Conservation (phyloP, 2,113 vertebrate genomes). For the Salvelinus fontinalis region DNA sequence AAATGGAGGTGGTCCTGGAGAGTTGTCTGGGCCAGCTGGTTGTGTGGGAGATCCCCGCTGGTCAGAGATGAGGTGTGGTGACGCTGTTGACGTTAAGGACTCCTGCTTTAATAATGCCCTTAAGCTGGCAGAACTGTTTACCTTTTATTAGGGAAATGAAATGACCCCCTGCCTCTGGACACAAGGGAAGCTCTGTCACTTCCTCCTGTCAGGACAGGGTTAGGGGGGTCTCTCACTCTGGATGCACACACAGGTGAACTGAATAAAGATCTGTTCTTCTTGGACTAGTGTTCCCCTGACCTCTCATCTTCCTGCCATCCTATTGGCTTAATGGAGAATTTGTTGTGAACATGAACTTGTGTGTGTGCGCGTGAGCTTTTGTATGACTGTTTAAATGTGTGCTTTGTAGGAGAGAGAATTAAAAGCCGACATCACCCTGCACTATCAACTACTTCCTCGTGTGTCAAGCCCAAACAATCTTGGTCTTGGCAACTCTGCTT, state of each 20-base stretch:
- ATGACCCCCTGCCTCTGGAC: conserved; percentile 13
- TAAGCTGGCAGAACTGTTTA: not conserved
- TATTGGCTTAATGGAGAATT: too few relatives aligned
- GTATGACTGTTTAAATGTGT: too few relatives aligned
- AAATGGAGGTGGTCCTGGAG: not conserved
- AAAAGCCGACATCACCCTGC: not conserved
- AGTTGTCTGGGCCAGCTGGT: not conserved
- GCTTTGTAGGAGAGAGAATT: too few relatives aligned
- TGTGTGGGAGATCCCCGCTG: conserved; percentile 20
- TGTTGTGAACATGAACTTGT: too few relatives aligned
- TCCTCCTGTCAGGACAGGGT: conserved; percentile 10
- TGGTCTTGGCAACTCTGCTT: not conserved
- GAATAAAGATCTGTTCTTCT: not conserved
- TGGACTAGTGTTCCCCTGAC: too few relatives aligned
- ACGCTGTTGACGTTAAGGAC: conserved; percentile 19
- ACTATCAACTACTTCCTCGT: not conserved
- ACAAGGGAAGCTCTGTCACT: conserved; percentile 30
- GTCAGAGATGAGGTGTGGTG: conserved; percentile 9
- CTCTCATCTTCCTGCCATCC: too few relatives aligned
- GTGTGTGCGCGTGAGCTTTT: too few relatives aligned
- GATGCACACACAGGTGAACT: not conserved
- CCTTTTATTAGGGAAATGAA: conserved; percentile 18
- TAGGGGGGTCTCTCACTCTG: not conserved
- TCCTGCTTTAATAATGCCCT: not conserved
- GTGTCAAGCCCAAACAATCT: conserved; percentile 21